Percentiles rank a stretch among this genome's conserved stretches.
Conservation (phyloP, 2,113 vertebrate genomes). For the Prietella phreatophila region DNA sequence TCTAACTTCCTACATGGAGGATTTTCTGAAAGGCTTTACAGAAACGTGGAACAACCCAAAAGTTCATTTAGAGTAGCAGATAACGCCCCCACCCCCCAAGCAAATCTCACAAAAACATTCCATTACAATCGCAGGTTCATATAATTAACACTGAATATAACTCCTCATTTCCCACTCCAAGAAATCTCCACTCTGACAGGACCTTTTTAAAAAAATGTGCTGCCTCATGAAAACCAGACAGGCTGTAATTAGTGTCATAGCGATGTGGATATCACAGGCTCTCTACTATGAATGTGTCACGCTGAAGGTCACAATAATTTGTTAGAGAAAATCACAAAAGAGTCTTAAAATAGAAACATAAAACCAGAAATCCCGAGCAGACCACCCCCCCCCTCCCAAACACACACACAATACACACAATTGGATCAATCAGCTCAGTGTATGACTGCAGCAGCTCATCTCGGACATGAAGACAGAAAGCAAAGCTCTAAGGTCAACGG, state of each 20-base stretch:
- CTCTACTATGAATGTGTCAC: conserved; percentile 2
- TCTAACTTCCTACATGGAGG: not conserved
- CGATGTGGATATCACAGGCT: not conserved
- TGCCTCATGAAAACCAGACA: conserved; percentile 2
- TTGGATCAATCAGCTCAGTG: not conserved
- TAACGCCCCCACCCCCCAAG: no score
- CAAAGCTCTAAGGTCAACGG: not conserved
- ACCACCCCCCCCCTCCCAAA: not conserved
- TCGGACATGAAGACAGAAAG: not conserved
- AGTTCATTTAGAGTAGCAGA: not conserved
- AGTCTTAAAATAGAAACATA: conserved; percentile 33
- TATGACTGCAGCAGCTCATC: not conserved
- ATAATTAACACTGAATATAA: not conserved
- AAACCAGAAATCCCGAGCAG: not conserved
- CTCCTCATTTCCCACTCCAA: not conserved
- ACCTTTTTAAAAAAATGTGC: conserved; percentile 5
- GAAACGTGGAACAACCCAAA: not conserved
- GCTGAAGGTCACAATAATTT: conserved; percentile 41
- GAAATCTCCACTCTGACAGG: not conserved
- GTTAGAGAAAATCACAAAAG: conserved; percentile 20
- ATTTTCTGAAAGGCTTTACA: not conserved
- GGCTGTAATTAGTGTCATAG: not conserved
- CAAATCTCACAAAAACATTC: not conserved
- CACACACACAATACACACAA: not conserved
- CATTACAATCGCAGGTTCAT: not conserved